Percentiles rank a stretch among this genome's conserved stretches.
These are phyloP conservation scores for Coregonus suidteri DNA, from an alignment of 2,797 vertebrate species.

Conservation along the genomic window DNA sequence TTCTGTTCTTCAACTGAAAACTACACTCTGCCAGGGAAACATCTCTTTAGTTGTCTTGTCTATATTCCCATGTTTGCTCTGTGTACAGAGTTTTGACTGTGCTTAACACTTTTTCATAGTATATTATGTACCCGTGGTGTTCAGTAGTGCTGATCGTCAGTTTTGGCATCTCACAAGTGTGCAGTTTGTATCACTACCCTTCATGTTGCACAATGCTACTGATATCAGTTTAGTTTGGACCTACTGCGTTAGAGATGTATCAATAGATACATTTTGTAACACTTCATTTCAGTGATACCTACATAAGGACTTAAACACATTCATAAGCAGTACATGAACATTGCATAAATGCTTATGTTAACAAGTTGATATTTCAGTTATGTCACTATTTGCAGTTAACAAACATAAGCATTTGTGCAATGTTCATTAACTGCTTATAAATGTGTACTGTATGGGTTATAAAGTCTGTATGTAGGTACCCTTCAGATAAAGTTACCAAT, in stretches of 20 bases:
- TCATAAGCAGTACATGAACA: neutral
- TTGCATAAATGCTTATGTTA: neutral
- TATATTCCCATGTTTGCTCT: slow-evolving; percentile 10
- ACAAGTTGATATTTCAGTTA: neutral
- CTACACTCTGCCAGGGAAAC: slow-evolving; percentile 14
- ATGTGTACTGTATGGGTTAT: neutral
- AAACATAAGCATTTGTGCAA: neutral
- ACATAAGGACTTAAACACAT: neutral
- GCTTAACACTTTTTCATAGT: slow-evolving; percentile 22
- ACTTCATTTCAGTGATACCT: neutral
- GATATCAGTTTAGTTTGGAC: slow-evolving; percentile 51
- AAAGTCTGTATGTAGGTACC: neutral
- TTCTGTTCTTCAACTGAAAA: slow-evolving; percentile 30
- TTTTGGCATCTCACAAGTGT: slow-evolving; percentile 30
- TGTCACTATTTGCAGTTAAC: neutral
- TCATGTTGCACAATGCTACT: slow-evolving; percentile 45
- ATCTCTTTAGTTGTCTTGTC: slow-evolving; percentile 7
- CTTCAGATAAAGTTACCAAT: slow-evolving; percentile 50
- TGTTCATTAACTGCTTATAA: neutral
- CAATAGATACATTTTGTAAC: neutral
- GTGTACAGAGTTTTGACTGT: slow-evolving; percentile 5
- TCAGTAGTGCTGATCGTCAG: slow-evolving; percentile 25
- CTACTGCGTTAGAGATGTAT: slow-evolving; percentile 7
- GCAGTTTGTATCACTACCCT: slow-evolving; percentile 60
- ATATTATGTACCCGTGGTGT: slow-evolving; percentile 40